These are phyloP conservation scores for Aleiodes leptofemur DNA, from an alignment of 2,888 invertebrate genomes.

Conservation along the genomic window DNA sequence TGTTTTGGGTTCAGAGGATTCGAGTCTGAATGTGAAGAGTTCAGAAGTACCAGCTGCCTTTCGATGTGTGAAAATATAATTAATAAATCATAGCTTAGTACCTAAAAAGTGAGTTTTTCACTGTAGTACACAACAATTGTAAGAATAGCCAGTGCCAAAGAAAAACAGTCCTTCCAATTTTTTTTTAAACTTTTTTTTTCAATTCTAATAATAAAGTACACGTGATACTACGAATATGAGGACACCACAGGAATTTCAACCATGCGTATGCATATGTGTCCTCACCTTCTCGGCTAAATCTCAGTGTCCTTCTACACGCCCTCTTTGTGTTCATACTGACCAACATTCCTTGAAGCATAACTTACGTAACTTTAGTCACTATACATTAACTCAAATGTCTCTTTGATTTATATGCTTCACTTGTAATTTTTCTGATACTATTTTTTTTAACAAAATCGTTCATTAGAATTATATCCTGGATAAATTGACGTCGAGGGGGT, in stretches of 20 bases:
- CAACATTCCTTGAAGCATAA: slow-evolving; percentile 41
- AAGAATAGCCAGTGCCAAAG: neutral
- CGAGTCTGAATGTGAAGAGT: too few species aligned
- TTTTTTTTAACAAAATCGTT: neutral
- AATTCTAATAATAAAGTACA: neutral
- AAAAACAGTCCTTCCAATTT: neutral
- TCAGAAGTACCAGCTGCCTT: too few species aligned
- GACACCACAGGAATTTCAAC: slow-evolving; percentile 58
- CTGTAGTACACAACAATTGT: too few species aligned
- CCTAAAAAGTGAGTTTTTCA: too few species aligned
- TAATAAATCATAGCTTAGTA: too few species aligned
- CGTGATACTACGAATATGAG: neutral
- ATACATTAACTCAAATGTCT: slow-evolving; percentile 22
- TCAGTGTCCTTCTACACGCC: slow-evolving; percentile 37
- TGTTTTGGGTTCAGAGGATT: too few species aligned
- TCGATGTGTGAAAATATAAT: too few species aligned
- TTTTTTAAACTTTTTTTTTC: neutral
- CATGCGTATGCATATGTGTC: slow-evolving; percentile 54
- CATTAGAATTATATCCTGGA: neutral
- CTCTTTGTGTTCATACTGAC: slow-evolving; percentile 4
- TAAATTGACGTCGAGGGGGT: too few species aligned
- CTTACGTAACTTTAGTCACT: slow-evolving; percentile 28
- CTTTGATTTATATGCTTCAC: slow-evolving; percentile 14
- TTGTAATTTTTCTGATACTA: neutral
- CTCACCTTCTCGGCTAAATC: slow-evolving; percentile 29